A percentile compares a stretch with the other conserved stretches of the same genome.
These are phyloP conservation scores for Odocoileus virginianus DNA, from an alignment of 2,113 vertebrate genomes.

Conservation along the genomic window DNA sequence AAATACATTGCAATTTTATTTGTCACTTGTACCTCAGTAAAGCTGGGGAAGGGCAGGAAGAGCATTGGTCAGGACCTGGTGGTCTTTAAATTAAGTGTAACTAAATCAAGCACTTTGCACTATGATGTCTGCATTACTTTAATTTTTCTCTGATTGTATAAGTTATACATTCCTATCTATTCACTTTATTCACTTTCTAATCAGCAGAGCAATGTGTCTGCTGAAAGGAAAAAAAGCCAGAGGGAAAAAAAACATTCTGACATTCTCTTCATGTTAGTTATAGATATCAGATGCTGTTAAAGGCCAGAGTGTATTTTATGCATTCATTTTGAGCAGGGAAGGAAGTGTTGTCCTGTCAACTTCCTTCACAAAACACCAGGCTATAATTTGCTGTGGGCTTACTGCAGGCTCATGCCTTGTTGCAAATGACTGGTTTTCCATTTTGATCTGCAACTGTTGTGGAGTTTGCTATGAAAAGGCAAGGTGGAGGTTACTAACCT, in stretches of 20 bases:
- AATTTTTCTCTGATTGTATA: slow-evolving; percentile 5
- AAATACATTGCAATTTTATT: not conserved
- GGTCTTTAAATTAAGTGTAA: slow-evolving; percentile 23
- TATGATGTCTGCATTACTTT: not conserved
- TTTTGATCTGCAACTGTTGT: slow-evolving; percentile 7
- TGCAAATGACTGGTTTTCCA: slow-evolving; percentile 12
- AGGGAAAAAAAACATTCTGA: not conserved
- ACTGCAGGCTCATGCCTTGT: not conserved
- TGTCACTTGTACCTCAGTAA: not conserved
- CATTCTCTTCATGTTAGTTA: not conserved
- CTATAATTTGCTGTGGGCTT: slow-evolving; percentile 23
- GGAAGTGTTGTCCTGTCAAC: not conserved
- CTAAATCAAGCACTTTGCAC: not conserved
- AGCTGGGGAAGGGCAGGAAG: not conserved
- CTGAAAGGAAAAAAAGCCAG: not conserved
- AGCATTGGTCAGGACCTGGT: not conserved
- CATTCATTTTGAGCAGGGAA: slow-evolving; percentile 11
- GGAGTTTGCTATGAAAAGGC: not conserved
- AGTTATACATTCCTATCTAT: not conserved
- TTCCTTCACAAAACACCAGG: slow-evolving; percentile 22
- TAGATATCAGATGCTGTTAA: not conserved
- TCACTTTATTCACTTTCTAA: slow-evolving; percentile 25
- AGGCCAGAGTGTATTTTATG: not conserved
- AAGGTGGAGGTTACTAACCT: not conserved
- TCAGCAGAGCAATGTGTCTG: not conserved